A percentile compares a stretch with the other conserved stretches of the same genome.
These are phyloP conservation scores for Macrotus californicus DNA, from an alignment of 2,113 vertebrate genomes.

Conservation along the genomic window DNA sequence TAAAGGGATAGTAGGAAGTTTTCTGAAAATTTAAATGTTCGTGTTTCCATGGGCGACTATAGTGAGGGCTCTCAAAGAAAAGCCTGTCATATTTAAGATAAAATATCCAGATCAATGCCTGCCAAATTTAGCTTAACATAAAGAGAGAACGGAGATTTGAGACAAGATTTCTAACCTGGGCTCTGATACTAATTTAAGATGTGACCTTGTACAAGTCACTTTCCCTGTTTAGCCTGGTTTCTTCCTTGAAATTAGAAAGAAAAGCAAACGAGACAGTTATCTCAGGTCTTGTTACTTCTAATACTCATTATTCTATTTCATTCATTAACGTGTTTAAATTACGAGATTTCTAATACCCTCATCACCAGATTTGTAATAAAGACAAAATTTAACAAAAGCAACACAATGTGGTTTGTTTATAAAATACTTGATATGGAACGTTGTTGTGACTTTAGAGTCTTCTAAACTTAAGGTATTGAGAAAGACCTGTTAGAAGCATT, in stretches of 20 bases:
- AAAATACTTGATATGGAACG: background rate
- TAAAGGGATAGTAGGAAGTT: conserved; percentile 1
- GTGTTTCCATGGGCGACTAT: background rate
- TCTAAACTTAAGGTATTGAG: background rate
- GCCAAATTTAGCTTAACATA: background rate
- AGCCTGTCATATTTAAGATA: background rate
- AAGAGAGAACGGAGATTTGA: background rate
- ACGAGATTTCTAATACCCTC: background rate
- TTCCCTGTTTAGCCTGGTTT: background rate
- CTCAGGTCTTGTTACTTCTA: background rate
- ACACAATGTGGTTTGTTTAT: background rate
- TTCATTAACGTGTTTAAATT: background rate
- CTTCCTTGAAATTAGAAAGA: background rate
- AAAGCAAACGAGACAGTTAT: background rate
- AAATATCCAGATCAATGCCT: background rate
- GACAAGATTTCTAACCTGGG: background rate
- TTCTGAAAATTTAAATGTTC: background rate
- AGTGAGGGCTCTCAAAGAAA: background rate
- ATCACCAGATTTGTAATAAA: background rate
- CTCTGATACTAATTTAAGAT: background rate
- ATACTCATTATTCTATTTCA: background rate
- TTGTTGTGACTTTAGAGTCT: background rate
- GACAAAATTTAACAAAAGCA: background rate
- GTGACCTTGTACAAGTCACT: background rate
- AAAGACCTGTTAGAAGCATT: background rate